A percentile compares a stretch with the other conserved stretches of the same genome.
These are phyloP conservation scores for Chymomyza costata DNA, from an alignment of 1,140 invertebrate species.

Conservation along the genomic window DNA sequence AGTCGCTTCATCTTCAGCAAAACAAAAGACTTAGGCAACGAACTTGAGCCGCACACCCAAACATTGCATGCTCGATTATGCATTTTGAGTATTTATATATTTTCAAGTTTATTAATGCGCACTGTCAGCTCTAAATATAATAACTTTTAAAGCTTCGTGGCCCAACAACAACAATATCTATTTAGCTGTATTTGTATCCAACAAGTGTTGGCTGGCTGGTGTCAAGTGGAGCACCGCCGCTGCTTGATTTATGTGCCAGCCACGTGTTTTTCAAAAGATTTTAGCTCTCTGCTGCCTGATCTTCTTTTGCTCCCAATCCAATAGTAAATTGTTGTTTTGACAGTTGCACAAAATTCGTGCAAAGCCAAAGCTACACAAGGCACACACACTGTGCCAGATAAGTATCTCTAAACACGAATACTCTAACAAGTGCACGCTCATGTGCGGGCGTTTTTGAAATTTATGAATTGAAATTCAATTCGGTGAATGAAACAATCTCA, in stretches of 20 bases:
- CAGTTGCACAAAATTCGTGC: constrained; percentile 70
- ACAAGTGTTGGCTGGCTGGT: constrained; percentile 39
- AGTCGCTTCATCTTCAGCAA: constrained; percentile 1
- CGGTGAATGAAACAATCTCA: constrained; percentile 51
- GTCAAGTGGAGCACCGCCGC: constrained; percentile 6
- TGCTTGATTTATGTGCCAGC: constrained; percentile 36
- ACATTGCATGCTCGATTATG: constrained; percentile 44
- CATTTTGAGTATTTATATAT: constrained; percentile 34
- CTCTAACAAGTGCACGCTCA: constrained; percentile 29
- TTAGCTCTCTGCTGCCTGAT: too few species aligned
- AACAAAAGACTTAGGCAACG: constrained; percentile 72
- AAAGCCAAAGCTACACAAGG: too few species aligned
- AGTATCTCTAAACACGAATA: constrained; percentile 54
- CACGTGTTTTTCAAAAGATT: constrained; percentile 31
- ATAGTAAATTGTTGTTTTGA: constrained; percentile 63
- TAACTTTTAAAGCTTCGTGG: constrained; percentile 33
- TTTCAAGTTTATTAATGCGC: constrained; percentile 26
- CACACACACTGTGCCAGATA: too few species aligned
- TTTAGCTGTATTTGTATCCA: constrained; percentile 1
- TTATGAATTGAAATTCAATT: constrained; percentile 53
- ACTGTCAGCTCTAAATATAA: constrained; percentile 38
- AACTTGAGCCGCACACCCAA: constrained; percentile 51
- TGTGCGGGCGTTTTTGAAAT: constrained; percentile 39
- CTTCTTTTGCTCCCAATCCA: constrained; percentile 22
- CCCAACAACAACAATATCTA: not conserved